These are phyloP conservation scores for Dinocampus coccinellae DNA, from an alignment of 2,888 invertebrate genomes.

Conservation along the genomic window DNA sequence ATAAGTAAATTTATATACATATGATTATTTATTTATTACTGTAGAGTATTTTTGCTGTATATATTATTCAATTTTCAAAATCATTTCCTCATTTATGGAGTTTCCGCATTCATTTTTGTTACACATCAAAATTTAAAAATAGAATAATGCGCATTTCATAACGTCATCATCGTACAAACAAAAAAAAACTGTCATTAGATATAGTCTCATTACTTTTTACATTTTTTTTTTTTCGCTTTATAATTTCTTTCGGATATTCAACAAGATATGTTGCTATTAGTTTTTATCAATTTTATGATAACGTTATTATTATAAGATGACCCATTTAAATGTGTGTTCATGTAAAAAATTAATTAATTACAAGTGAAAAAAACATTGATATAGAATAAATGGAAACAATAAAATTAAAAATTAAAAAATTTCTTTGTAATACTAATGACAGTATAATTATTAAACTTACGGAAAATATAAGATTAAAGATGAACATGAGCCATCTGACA, in stretches of 20 bases:
- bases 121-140: neutral
- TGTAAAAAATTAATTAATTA: too few species aligned
- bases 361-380: too few species aligned
- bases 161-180: too few species aligned
- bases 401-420: neutral
- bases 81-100: neutral
- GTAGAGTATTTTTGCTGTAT: too few species aligned
- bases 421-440: neutral
- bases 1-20: neutral
- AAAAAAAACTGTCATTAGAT: too few species aligned
- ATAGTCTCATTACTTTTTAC: too few species aligned
- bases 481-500: slow-evolving; percentile 83
- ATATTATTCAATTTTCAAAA: too few species aligned
- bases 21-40: too few species aligned
- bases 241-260: neutral
- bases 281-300: neutral
- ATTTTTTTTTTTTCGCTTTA: neutral
- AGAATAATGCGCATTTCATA: neutral
- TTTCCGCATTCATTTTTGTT: neutral
- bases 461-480: slow-evolving; percentile 80
- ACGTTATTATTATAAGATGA: too few species aligned
- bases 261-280: too few species aligned
- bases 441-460: slow-evolving; percentile 16
- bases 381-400: too few species aligned
- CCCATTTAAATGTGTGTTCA: too few species aligned